phyloP scores from a whole-genome alignment of 2,113 vertebrate genomes.

The Strigops habroptila region DNA sequence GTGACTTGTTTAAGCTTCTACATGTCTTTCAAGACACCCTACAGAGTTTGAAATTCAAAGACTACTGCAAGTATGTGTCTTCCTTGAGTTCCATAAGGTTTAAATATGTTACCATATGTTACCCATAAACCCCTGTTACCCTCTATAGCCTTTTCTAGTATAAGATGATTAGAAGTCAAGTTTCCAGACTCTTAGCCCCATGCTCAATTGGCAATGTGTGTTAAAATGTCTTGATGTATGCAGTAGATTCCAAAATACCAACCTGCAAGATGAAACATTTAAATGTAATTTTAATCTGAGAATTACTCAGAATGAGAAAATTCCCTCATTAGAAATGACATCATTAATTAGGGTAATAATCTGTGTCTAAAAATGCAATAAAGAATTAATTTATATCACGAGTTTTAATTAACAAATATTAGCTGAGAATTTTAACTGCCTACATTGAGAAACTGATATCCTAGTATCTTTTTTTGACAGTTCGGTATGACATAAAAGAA shows the following conservation, averaged over 20 bases:
- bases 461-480: not conserved
- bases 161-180: not conserved
- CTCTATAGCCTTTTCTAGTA: not conserved
- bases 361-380: not conserved
- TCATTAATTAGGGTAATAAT: not conserved
- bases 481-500: not conserved
- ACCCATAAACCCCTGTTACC: not conserved
- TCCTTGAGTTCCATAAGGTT: not conserved
- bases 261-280: not conserved
- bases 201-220: not conserved
- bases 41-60: not conserved
- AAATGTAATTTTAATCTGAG: not conserved
- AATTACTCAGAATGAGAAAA: not conserved
- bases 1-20: not conserved
- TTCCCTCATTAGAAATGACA: not conserved
- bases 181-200: not conserved
- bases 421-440: not conserved
- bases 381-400: not conserved
- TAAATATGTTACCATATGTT: not conserved
- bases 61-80: not conserved
- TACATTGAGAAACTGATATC: not conserved
- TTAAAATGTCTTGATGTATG: not conserved
- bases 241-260: not conserved
- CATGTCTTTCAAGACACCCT: not conserved
- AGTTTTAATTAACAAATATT: not conserved